Evolutionary conservation across 2,113 vertebrate genomes (phyloP).

Genomic region (Phalacrocorax aristotelis): DNA sequence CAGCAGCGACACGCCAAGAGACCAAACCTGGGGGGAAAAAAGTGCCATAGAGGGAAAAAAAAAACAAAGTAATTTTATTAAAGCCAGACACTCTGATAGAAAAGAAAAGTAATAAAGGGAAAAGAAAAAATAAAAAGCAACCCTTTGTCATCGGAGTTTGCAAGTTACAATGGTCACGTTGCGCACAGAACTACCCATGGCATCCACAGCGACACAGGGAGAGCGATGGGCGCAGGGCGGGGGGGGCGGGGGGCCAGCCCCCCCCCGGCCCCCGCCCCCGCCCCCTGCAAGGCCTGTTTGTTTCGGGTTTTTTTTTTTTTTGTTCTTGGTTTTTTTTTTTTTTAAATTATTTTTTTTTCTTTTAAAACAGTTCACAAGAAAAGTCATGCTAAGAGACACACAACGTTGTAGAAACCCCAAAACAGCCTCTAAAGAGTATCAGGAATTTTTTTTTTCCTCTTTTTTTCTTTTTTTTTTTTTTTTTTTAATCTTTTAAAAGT

Average conservation of each 20-base stretch:
- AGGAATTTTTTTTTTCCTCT: not conserved
- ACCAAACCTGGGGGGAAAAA: not conserved
- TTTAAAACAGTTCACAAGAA: conserved; percentile 76
- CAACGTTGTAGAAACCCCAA: conserved; percentile 63
- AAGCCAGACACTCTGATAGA: conserved; percentile 53
- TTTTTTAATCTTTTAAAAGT: not conserved
- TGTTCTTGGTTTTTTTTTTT: not conserved
- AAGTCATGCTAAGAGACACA: conserved; percentile 83
- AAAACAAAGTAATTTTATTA: conserved; percentile 56
- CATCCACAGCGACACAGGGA: conserved; percentile 85
- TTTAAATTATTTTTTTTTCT: not conserved
- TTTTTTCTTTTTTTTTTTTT: not conserved
- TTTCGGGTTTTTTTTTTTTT: too few species aligned
- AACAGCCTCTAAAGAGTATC: conserved; percentile 9
- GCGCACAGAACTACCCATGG: conserved; percentile 84
- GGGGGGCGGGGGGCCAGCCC: conserved; percentile 55
- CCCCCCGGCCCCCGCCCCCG: not conserved
- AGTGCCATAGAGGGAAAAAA: not conserved
- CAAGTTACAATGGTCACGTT: conserved; percentile 79
- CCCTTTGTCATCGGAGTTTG: conserved; percentile 70
- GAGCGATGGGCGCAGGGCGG: conserved; percentile 76
- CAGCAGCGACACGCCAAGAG: not conserved
- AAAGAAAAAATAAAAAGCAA: conserved; percentile 74
- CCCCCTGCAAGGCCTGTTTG: not conserved
- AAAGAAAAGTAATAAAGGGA: conserved; percentile 29